Conservation (phyloP, 2,888 invertebrate genomes). For the Sphaerophoria taeniata region DNA sequence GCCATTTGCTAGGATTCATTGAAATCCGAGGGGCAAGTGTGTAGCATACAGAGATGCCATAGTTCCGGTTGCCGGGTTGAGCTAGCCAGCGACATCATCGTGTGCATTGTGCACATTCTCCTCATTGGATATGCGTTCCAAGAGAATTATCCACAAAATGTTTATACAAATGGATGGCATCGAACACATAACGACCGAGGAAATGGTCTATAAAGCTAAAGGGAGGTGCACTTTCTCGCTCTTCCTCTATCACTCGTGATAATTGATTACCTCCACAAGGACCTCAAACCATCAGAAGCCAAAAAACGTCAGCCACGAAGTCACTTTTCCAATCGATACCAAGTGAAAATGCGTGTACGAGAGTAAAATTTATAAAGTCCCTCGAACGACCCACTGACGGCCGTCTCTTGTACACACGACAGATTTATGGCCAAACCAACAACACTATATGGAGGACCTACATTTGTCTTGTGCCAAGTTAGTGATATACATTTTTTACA, state of each 20-base stretch:
- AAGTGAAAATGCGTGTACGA: conserved; percentile 61
- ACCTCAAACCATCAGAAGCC: conserved; percentile 41
- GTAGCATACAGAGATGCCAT: conserved; percentile 16
- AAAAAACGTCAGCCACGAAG: conserved; percentile 50
- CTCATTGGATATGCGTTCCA: conserved; percentile 64
- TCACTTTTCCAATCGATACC: conserved; percentile 57
- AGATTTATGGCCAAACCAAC: conserved; percentile 60
- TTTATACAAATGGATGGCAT: conserved; percentile 32
- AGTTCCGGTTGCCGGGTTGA: conserved; percentile 19
- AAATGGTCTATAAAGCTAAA: conserved; percentile 50
- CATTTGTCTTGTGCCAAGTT: conserved; percentile 62
- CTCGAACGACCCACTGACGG: background rate
- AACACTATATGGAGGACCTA: conserved; percentile 54
- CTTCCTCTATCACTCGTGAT: conserved; percentile 57
- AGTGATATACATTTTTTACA: conserved; percentile 16
- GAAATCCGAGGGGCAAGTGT: conserved; percentile 38
- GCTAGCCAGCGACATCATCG: conserved; percentile 50
- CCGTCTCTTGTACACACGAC: conserved; percentile 35
- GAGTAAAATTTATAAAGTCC: background rate
- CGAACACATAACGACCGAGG: conserved; percentile 23
- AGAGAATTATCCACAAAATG: conserved; percentile 65
- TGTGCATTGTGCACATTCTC: conserved; percentile 44
- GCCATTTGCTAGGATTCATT: conserved; percentile 68
- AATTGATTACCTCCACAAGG: conserved; percentile 66
- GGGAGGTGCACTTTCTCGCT: conserved; percentile 62